Evolutionary conservation across 2,888 invertebrate genomes (phyloP).

Genomic region (Nephrocerus scutellatus): DNA sequence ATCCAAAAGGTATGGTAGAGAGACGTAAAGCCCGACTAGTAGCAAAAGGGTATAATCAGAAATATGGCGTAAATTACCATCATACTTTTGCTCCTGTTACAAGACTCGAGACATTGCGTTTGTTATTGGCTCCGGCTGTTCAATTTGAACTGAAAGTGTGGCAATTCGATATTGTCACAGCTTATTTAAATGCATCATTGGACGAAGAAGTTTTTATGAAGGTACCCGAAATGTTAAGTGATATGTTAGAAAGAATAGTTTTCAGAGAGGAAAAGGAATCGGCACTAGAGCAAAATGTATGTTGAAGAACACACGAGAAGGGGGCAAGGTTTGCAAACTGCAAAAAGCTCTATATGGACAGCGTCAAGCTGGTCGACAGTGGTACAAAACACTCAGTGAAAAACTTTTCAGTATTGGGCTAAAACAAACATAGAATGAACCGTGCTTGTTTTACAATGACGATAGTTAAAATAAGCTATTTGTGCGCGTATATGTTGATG

Average conservation of each 20-base stretch:
- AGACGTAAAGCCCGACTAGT: conserved; percentile 14
- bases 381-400: conserved; percentile 11
- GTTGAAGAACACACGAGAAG: conserved; percentile 2
- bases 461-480: conserved; percentile 4
- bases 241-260: no score
- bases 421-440: conserved; percentile 11
- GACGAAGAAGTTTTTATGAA: conserved; percentile 15
- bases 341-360: conserved; percentile 15
- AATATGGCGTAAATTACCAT: conserved; percentile 12
- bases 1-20: conserved; percentile 7
- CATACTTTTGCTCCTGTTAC: conserved; percentile 17
- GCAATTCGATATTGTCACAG: conserved; percentile 17
- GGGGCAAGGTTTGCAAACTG: conserved; percentile 15
- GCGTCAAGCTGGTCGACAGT: conserved; percentile 12
- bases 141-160: conserved; percentile 11
- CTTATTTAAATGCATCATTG: conserved; percentile 14
- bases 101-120: conserved; percentile 14
- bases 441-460: conserved; percentile 16
- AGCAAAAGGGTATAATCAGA: conserved; percentile 15
- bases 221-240: conserved; percentile 14
- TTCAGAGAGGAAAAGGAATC: no score
- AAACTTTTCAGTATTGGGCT: conserved; percentile 13
- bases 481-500: conserved; percentile 13
- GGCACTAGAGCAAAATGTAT: conserved; percentile 7
- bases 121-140: conserved; percentile 16